phyloP scores from a whole-genome alignment of 2,113 vertebrate species.

The Hippocampus comes region DNA sequence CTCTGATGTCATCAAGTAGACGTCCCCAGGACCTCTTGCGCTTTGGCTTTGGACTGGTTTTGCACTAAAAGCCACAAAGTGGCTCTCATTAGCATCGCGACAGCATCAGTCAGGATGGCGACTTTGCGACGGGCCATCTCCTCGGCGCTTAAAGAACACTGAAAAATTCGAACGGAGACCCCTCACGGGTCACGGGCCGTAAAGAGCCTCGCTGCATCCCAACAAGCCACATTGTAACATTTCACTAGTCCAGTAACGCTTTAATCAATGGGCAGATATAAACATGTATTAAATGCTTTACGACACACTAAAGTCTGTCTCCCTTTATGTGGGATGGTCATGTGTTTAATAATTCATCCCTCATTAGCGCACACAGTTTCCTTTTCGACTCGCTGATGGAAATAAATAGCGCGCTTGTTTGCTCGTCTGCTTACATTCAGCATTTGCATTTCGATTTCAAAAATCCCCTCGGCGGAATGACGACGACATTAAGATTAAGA shows the following conservation, averaged over 20 bases:
- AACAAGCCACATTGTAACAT: slow-evolving; percentile 4
- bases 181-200: background rate
- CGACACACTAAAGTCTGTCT: slow-evolving; percentile 2
- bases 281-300: slow-evolving; percentile 6
- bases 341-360: slow-evolving; percentile 5
- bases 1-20: background rate
- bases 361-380: background rate
- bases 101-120: background rate
- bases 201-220: background rate
- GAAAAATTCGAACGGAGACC: background rate
- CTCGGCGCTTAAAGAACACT: background rate
- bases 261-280: background rate
- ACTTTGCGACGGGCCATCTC: background rate
- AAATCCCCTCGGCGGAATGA: background rate
- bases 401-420: background rate
- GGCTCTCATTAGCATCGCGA: background rate
- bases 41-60: background rate
- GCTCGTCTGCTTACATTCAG: background rate
- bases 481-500: background rate
- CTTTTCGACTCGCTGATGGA: background rate
- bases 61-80: background rate
- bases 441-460: slow-evolving; percentile 4
- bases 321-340: background rate
- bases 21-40: background rate
- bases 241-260: background rate